phyloP scores from a whole-genome alignment of 2,113 vertebrate genomes.

The Megaptera novaeangliae region DNA sequence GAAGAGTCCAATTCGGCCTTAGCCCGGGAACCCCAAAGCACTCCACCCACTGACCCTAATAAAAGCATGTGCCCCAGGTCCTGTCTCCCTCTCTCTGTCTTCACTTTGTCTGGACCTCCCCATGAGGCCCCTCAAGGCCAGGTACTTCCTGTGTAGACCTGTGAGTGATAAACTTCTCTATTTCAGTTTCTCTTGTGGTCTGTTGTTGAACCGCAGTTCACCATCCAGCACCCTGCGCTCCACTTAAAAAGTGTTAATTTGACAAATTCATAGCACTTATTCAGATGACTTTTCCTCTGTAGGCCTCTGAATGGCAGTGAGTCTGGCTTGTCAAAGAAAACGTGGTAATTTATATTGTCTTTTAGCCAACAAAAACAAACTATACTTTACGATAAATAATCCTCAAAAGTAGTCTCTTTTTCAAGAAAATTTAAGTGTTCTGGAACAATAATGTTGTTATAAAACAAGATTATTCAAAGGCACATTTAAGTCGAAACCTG shows the following conservation, averaged over 20 bases:
- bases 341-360: not conserved
- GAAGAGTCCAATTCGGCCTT: not conserved
- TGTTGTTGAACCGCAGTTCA: not conserved
- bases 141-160: not conserved
- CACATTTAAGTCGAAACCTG: slow-evolving; percentile 21
- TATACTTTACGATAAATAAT: not conserved
- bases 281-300: not conserved
- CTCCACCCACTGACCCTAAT: not conserved
- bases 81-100: not conserved
- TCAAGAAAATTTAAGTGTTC: not conserved
- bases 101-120: not conserved
- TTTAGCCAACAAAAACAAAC: not conserved
- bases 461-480: slow-evolving; percentile 17
- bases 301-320: not conserved
- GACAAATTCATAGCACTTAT: not conserved
- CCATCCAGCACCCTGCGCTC: not conserved
- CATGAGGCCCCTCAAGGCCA: not conserved
- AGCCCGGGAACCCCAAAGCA: not conserved
- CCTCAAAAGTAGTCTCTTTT: not conserved
- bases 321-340: not conserved
- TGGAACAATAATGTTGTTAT: not conserved
- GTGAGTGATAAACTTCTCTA: not conserved
- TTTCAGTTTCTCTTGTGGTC: not conserved
- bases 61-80: not conserved
- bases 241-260: not conserved